phyloP scores from a whole-genome alignment of 2,888 invertebrate genomes.

The Sminthurides aquaticus region DNA sequence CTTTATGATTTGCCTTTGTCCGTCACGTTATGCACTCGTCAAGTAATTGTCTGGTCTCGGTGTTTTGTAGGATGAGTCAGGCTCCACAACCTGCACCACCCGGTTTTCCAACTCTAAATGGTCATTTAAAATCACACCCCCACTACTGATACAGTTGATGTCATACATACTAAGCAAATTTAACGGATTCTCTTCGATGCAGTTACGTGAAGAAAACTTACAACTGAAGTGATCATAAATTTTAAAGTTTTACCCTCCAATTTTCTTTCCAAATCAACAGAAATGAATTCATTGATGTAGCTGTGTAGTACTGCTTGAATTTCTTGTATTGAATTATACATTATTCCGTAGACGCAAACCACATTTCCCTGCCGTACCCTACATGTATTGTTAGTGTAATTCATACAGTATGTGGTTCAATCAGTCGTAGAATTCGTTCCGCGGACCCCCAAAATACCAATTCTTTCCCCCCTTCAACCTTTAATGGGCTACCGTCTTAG shows the following conservation, averaged over 20 bases:
- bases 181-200: slow-evolving; percentile 3
- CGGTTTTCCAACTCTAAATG: slow-evolving; percentile 20
- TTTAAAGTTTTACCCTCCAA: neutral
- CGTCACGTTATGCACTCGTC: neutral
- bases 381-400: neutral
- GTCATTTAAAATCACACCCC: slow-evolving; percentile 21
- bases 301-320: neutral
- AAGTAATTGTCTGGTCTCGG: too few species aligned
- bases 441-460: too few species aligned
- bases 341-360: too few species aligned
- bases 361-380: neutral
- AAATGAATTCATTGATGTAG: neutral
- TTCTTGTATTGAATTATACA: too few species aligned
- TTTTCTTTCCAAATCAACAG: neutral
- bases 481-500: too few species aligned
- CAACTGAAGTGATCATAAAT: neutral
- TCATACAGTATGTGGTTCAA: too few species aligned
- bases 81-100: slow-evolving; percentile 19
- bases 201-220: neutral
- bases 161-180: neutral
- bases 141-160: slow-evolving; percentile 16
- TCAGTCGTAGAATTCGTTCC: too few species aligned
- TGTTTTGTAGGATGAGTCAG: slow-evolving; percentile 17
- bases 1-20: neutral
- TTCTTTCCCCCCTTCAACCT: too few species aligned